A percentile compares a stretch with the other conserved stretches of the same genome.
phyloP scores from a whole-genome alignment of 2,797 vertebrate genomes.

The Pseudochromis fuscus region DNA sequence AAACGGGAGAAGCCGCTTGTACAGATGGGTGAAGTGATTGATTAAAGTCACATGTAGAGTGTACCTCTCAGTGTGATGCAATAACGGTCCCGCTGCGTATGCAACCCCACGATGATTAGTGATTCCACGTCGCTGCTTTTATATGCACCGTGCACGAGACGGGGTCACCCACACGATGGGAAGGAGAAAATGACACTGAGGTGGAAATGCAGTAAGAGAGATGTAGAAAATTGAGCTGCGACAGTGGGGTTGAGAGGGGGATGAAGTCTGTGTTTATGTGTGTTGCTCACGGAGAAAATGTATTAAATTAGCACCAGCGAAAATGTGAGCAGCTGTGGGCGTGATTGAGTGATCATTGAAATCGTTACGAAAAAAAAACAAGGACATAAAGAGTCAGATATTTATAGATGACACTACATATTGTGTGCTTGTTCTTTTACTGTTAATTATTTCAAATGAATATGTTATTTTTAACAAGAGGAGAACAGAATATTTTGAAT shows the following conservation, averaged over 20 bases:
- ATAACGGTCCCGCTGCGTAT: constrained; percentile 36
- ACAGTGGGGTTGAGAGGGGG: constrained; percentile 34
- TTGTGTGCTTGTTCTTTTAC: constrained; percentile 26
- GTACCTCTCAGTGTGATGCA: constrained; percentile 33
- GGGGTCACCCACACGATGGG: constrained; percentile 14
- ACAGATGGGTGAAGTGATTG: constrained; percentile 22
- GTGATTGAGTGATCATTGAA: constrained; percentile 54
- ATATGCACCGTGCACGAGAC: constrained; percentile 21
- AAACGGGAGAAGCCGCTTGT: constrained; percentile 26
- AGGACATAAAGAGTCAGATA: constrained; percentile 36
- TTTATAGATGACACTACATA: constrained; percentile 27
- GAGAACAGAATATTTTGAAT: constrained; percentile 2
- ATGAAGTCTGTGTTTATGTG: constrained; percentile 28
- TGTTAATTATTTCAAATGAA: constrained; percentile 42
- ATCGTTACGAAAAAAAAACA: constrained; percentile 36
- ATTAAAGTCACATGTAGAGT: constrained; percentile 41
- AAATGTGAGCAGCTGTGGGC: constrained; percentile 49
- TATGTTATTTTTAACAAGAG: constrained; percentile 11
- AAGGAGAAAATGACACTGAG: constrained; percentile 30
- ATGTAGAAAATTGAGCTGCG: constrained; percentile 44
- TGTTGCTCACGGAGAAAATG: constrained; percentile 30
- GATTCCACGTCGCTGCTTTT: constrained; percentile 35
- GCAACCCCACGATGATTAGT: constrained; percentile 35
- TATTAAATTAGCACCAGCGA: constrained; percentile 71
- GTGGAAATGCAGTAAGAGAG: constrained; percentile 39